Percentiles rank a stretch among this genome's conserved stretches.
Evolutionary conservation across 1,140 invertebrate species (phyloP).

Genomic region (Sinella curviseta): DNA sequence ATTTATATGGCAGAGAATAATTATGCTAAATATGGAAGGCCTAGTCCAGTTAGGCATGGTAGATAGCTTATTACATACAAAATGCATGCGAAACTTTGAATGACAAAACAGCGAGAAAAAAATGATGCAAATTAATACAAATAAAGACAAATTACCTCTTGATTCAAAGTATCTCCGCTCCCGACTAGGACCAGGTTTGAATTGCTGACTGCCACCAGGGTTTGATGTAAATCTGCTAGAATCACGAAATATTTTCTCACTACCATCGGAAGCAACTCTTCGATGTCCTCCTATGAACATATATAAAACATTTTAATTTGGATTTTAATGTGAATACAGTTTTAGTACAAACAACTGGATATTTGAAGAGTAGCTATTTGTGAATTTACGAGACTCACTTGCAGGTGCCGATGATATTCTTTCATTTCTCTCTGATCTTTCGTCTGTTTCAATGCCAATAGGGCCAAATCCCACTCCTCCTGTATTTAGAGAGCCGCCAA

Average conservation of each 20-base stretch:
- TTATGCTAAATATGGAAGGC: too few species aligned
- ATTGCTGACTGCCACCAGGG: background rate
- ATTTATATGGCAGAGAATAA: too few species aligned
- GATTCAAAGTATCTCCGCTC: slow-evolving; percentile 8
- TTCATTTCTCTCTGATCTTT: background rate
- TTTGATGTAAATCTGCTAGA: background rate
- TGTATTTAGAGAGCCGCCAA: background rate
- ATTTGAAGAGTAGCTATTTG: too few species aligned
- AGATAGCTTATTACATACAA: too few species aligned
- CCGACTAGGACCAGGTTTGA: background rate
- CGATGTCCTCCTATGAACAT: slow-evolving; percentile 34
- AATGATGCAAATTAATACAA: background rate
- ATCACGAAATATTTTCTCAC: slow-evolving; percentile 26
- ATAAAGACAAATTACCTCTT: background rate
- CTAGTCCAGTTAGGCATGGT: too few species aligned
- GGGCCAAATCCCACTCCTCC: background rate
- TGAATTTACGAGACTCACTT: background rate
- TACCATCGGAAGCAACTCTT: slow-evolving; percentile 39
- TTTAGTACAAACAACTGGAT: too few species aligned
- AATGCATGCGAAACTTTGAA: too few species aligned
- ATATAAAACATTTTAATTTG: background rate
- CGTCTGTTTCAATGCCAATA: background rate
- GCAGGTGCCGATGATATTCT: background rate
- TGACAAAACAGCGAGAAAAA: too few species aligned
- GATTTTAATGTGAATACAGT: too few species aligned